These are phyloP conservation scores for Ammodytes dubius DNA, from an alignment of 2,113 vertebrate genomes.

Conservation along the genomic window DNA sequence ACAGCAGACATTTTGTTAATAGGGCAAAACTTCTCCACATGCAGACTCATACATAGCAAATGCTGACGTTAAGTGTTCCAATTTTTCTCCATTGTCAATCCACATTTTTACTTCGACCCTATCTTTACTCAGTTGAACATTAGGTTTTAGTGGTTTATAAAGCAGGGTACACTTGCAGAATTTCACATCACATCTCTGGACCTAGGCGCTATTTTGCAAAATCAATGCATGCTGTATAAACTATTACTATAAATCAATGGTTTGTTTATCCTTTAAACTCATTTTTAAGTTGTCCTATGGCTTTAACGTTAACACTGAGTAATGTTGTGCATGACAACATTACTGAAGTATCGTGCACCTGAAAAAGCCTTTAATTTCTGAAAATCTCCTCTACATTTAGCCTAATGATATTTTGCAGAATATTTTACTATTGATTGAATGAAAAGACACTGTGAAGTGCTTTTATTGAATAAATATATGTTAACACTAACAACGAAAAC, in stretches of 20 bases:
- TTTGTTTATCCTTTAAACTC: conserved; percentile 2
- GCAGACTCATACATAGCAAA: not conserved
- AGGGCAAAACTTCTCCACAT: conserved; percentile 14
- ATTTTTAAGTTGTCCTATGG: conserved; percentile 37
- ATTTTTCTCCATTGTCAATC: not conserved
- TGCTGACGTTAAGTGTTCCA: not conserved
- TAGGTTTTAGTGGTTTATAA: not conserved
- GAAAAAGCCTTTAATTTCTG: conserved; percentile 16
- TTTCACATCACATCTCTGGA: conserved; percentile 35
- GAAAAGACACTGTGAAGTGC: conserved; percentile 14
- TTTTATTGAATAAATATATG: conserved; percentile 45
- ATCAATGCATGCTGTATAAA: conserved; percentile 68
- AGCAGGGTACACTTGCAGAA: conserved; percentile 19
- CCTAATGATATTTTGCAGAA: conserved; percentile 36
- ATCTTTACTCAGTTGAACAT: not conserved
- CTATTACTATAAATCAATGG: conserved; percentile 20
- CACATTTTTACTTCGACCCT: not conserved
- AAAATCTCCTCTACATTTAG: conserved; percentile 40
- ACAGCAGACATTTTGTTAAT: conserved; percentile 14
- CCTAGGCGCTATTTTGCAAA: conserved; percentile 33
- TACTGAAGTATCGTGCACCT: conserved; percentile 38
- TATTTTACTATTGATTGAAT: conserved; percentile 56
- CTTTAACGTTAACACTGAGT: conserved; percentile 71
- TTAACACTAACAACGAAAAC: conserved; percentile 60
- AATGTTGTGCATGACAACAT: conserved; percentile 67